phyloP scores from a whole-genome alignment of 2,888 invertebrate genomes.

The Cetonia aurata region DNA sequence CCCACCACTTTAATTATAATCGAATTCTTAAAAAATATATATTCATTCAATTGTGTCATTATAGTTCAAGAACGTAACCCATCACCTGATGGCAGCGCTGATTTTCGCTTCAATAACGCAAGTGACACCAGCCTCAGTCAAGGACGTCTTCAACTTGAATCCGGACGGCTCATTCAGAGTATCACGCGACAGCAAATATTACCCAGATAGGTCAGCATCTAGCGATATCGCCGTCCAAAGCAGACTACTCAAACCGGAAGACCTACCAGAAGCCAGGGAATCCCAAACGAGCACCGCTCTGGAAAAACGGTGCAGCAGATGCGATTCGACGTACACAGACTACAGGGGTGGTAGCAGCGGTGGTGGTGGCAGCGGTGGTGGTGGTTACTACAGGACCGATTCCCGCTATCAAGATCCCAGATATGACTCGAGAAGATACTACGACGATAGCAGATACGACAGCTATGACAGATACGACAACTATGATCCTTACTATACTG shows the following conservation, averaged over 20 bases:
- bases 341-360: conserved; percentile 54
- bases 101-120: conserved; percentile 8
- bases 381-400: conserved; percentile 63
- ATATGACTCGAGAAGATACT: conserved; percentile 50
- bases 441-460: conserved; percentile 47
- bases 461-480: conserved; percentile 52
- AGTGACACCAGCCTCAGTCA: conserved; percentile 37
- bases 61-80: no score
- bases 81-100: background rate
- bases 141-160: conserved; percentile 52
- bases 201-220: conserved; percentile 50
- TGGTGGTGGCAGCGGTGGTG: conserved; percentile 59
- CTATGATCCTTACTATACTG: conserved; percentile 59
- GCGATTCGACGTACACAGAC: conserved; percentile 58
- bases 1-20: no score
- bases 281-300: conserved; percentile 48
- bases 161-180: conserved; percentile 44
- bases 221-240: conserved; percentile 27
- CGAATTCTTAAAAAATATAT: no score
- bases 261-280: conserved; percentile 54
- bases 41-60: no score
- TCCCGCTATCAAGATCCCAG: conserved; percentile 58
- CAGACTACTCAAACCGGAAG: conserved; percentile 56
- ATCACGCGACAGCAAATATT: conserved; percentile 52
- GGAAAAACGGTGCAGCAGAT: conserved; percentile 56